These are phyloP conservation scores for Chaetogeoica ovagalla DNA, from an alignment of 2,888 invertebrate genomes.

Conservation along the genomic window DNA sequence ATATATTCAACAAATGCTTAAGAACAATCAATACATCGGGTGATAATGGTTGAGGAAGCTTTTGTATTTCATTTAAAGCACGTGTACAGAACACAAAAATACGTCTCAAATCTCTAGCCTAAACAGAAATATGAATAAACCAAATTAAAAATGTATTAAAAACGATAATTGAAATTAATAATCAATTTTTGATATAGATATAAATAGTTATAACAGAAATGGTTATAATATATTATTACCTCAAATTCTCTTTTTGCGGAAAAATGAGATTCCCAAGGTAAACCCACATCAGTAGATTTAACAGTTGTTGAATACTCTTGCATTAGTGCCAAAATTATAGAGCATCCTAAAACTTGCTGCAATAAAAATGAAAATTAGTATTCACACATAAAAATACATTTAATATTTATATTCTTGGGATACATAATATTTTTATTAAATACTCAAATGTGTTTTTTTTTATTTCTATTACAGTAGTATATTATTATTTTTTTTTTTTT, in stretches of 20 bases:
- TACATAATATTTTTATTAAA: neutral
- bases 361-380: conserved; percentile 55
- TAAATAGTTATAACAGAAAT: no score
- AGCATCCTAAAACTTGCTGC: conserved; percentile 81
- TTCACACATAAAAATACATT: neutral
- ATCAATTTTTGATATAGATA: neutral
- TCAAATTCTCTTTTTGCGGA: conserved; percentile 82
- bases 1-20: conserved; percentile 73
- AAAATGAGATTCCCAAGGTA: conserved; percentile 86
- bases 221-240: conserved; percentile 58
- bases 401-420: neutral
- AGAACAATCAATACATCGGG: conserved; percentile 66
- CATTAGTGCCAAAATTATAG: conserved; percentile 78
- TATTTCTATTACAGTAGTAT: no score
- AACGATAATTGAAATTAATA: neutral
- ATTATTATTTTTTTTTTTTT: no score
- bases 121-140: conserved; percentile 53
- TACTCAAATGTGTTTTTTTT: no score
- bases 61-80: conserved; percentile 66
- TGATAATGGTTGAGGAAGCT: conserved; percentile 62
- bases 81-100: conserved; percentile 76
- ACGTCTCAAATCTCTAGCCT: conserved; percentile 72
- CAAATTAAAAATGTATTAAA: neutral
- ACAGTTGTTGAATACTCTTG: conserved; percentile 86
- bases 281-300: conserved; percentile 82